Conservation (phyloP, 2,797 vertebrate genomes). For the Catharus ustulatus region DNA sequence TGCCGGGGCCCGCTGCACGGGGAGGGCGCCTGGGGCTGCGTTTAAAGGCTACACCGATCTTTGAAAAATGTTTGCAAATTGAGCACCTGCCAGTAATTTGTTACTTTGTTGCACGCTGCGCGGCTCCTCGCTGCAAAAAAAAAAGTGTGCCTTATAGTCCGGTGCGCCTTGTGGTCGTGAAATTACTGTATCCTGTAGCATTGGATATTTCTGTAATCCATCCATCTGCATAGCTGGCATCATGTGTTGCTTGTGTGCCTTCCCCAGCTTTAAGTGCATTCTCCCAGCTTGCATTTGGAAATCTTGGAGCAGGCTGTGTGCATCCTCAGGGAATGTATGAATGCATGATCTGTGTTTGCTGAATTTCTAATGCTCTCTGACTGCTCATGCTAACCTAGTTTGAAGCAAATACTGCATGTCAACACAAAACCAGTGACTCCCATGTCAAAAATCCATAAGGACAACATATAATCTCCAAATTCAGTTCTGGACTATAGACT, state of each 20-base stretch:
- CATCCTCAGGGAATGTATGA: background rate
- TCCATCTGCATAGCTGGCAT: background rate
- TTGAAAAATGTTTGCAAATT: too few relatives aligned
- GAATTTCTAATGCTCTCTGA: background rate
- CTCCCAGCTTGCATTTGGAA: background rate
- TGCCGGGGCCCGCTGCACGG: too few relatives aligned
- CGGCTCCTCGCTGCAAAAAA: too few relatives aligned
- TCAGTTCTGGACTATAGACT: background rate
- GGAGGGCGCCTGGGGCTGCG: too few relatives aligned
- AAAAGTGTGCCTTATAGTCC: too few relatives aligned
- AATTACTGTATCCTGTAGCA: background rate
- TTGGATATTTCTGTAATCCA: background rate
- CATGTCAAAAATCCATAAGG: background rate
- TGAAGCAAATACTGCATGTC: background rate
- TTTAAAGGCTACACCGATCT: too few relatives aligned
- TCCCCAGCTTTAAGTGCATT: background rate
- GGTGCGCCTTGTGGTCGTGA: too few relatives aligned
- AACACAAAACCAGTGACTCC: background rate
- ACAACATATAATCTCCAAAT: conserved; percentile 22
- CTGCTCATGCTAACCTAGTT: background rate
- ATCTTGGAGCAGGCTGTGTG: background rate
- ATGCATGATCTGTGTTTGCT: background rate
- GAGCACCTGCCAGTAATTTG: too few relatives aligned
- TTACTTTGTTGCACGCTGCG: too few relatives aligned
- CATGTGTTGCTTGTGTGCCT: background rate